phyloP scores from a whole-genome alignment of 2,113 vertebrate species.

The Rhagologus leucostigma region DNA sequence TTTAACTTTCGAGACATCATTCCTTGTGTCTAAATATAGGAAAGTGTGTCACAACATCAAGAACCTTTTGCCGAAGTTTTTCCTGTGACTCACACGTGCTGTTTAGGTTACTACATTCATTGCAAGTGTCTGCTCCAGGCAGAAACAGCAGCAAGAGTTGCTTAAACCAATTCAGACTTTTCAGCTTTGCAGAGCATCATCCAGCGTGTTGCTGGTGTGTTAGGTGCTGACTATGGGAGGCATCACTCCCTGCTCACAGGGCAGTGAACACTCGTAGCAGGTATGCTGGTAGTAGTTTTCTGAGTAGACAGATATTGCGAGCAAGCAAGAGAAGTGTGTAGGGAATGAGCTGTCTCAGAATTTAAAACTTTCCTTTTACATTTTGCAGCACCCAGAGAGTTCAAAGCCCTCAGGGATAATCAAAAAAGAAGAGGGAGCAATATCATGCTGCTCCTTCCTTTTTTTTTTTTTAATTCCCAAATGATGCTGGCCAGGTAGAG shows the following conservation, averaged over 20 bases:
- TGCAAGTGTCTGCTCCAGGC: not conserved
- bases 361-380: not conserved
- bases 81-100: not conserved
- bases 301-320: not conserved
- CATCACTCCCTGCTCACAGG: not conserved
- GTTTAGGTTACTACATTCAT: not conserved
- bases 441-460: not conserved
- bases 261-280: not conserved
- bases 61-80: not conserved
- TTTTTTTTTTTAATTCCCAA: not conserved
- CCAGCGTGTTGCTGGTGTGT: rapidly evolving
- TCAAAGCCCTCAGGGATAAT: not conserved
- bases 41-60: not conserved
- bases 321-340: not conserved
- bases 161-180: not conserved
- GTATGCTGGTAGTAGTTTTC: not conserved
- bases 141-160: not conserved
- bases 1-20: not conserved
- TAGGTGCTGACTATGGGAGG: not conserved
- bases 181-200: not conserved
- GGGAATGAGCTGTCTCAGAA: not conserved
- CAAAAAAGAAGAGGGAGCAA: not conserved
- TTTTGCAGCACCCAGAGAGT: not conserved
- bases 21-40: not conserved
- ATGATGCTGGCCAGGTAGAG: not conserved